Evolutionary conservation across 2,888 invertebrate genomes (phyloP), one percentile per base, ranked within the genome.

Genomic region (Brenthis daphne): DNA sequence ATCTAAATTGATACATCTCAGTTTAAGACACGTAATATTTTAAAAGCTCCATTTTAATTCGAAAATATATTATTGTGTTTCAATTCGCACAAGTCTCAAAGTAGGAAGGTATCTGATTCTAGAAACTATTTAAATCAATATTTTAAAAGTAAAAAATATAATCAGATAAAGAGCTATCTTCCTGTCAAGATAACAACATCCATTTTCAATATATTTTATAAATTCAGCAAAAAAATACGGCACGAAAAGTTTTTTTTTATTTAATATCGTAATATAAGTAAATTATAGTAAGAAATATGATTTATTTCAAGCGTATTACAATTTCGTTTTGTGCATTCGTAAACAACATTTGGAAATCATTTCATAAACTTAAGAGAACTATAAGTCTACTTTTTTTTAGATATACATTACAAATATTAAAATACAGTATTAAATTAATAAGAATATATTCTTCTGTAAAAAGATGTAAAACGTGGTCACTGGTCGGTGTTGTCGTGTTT

Each of bases 31-130:
- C 67, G 55, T 67, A 69, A 56, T 63, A 69, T 64, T 65, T 65
- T 67, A 65, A 67, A 72, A 72, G 72, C 72, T 72, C 70, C 57
- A 58, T 72, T 51, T 65, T 69, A 65, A 53, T 55, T 56, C 47
- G 64, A 60, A 61, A 57, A 43, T 67, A 57, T 33, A 51, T 55
- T 14, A 51, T 55, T 14, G 57, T 60, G 63, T 43, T 64, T 29
- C 48, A 58, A 50, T 16, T 61, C 5, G 20, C 20, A 53, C 37
- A 57, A 51, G 60, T 68, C 48, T 29, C n/a, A 48, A 64, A 47
- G 61, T 61, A 60, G 65, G 65, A 69, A 69, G 33, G 24, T 64
- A 61, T 68, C 57, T 58, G 55, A 57, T 12, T 61, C 58, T 58
- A 60, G 60, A 20, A 57, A 33, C 53, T 65, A 60, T 58, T 58